phyloP scores from a whole-genome alignment of 2,113 vertebrate genomes.

The Ophiodon elongatus region DNA sequence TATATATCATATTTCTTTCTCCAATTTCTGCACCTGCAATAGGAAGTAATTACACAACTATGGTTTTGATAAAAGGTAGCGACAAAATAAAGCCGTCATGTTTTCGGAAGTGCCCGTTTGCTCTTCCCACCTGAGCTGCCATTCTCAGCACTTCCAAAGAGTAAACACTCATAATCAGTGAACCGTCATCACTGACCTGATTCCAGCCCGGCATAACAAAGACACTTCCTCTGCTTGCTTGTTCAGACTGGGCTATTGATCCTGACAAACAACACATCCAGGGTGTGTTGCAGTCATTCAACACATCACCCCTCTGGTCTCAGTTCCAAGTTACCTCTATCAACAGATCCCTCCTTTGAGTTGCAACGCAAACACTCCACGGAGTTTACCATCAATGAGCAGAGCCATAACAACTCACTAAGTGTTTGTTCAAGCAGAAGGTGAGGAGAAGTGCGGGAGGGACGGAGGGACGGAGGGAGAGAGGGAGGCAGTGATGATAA shows the following conservation, averaged over 20 bases:
- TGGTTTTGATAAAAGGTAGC: neutral
- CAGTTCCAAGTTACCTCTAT: conserved; percentile 67
- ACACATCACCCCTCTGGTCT: conserved; percentile 57
- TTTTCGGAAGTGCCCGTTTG: conserved; percentile 34
- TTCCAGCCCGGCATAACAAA: conserved; percentile 59
- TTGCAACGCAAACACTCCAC: conserved; percentile 69
- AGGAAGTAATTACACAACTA: conserved; percentile 1
- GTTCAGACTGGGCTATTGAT: conserved; percentile 76
- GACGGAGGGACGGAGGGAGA: conserved; percentile 11
- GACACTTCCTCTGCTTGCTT: conserved; percentile 72
- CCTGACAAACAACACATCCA: conserved; percentile 72
- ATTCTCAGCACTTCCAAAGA: conserved; percentile 36
- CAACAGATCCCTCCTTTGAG: conserved; percentile 66
- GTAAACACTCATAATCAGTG: conserved; percentile 71
- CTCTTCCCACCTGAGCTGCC: conserved; percentile 33
- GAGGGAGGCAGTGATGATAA: conserved; percentile 74
- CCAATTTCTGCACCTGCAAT: neutral
- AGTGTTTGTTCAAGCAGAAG: conserved; percentile 80
- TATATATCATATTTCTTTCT: neutral
- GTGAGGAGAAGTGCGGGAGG: conserved; percentile 43
- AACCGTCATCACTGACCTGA: conserved; percentile 63
- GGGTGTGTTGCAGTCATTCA: conserved; percentile 60
- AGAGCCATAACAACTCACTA: conserved; percentile 76
- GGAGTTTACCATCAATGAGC: conserved; percentile 76
- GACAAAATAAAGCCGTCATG: conserved; percentile 1